Conservation (phyloP, 2,888 invertebrate genomes). For the Nudaria mundana region DNA sequence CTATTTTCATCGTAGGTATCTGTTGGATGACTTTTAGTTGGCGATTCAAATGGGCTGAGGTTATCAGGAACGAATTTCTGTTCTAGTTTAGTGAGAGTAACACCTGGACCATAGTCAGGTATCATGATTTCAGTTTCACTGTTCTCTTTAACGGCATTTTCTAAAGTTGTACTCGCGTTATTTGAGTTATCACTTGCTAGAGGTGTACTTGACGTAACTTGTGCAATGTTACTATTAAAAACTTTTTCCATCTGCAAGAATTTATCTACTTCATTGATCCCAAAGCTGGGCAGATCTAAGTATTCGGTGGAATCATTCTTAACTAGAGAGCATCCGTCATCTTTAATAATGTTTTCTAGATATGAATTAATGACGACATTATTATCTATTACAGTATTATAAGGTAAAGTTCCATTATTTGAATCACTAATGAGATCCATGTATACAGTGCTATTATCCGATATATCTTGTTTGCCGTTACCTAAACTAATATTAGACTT, state of each 20-base stretch:
- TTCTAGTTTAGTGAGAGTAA: slow-evolving; percentile 50
- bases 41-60: slow-evolving; percentile 69
- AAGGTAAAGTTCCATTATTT: slow-evolving; percentile 45
- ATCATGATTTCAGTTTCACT: slow-evolving; percentile 44
- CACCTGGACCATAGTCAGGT: slow-evolving; percentile 43
- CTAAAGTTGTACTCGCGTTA: slow-evolving; percentile 41
- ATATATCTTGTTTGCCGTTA: slow-evolving; percentile 22
- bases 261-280: slow-evolving; percentile 47
- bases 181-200: slow-evolving; percentile 52
- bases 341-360: slow-evolving; percentile 33
- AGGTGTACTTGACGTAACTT: slow-evolving; percentile 61
- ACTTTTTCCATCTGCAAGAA: slow-evolving; percentile 60
- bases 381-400: slow-evolving; percentile 35
- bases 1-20: slow-evolving; percentile 75
- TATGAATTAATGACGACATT: slow-evolving; percentile 38
- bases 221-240: slow-evolving; percentile 34
- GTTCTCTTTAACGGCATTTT: slow-evolving; percentile 35
- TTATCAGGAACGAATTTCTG: slow-evolving; percentile 55
- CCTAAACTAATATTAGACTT: slow-evolving; percentile 21
- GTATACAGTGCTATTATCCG: slow-evolving; percentile 51
- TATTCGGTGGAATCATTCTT: slow-evolving; percentile 67
- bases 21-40: slow-evolving; percentile 68
- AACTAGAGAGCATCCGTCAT: slow-evolving; percentile 32
- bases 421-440: slow-evolving; percentile 67
- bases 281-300: slow-evolving; percentile 64